Evolutionary conservation across 2,888 invertebrate genomes (phyloP), one percentile per base, ranked within the genome.

Genomic region (Micropterix aruncella): DNA sequence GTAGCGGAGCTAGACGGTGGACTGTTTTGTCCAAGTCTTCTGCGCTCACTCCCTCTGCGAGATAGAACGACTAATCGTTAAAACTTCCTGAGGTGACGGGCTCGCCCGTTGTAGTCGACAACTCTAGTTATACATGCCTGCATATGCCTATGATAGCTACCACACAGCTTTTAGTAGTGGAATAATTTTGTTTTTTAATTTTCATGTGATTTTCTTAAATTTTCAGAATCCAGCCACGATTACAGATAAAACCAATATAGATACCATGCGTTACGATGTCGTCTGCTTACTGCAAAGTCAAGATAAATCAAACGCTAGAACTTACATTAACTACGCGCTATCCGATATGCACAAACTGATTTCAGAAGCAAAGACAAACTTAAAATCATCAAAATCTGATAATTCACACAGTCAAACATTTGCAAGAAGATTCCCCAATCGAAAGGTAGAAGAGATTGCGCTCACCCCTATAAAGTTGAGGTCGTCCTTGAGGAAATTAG

Each of bases 291-390:
- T 84, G 47, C 62, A 71, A 52, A 82, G 81, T 0, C 78, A 80
- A 0, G 72, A 69, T 47, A 55, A 62, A 41, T 62, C 63, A 3
- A 71, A 77, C 38, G 62, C 61, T n/a, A 62, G 65, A 9, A 68
- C 66, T 52, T 80, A 83, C 52, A 69, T 80, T 42, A 63, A 76
- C 46, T 70, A 79, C 16, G 80, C 80, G 0, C 60, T 89, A 1
- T 84, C 84, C 1, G 82, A 88, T 57, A 53, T 83, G 2, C 64
- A 77, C 42, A 53, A 60, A 19, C 60, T 84, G 45, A 56, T 85
- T 2, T 56, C 57, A 2, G 53, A 63, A 15, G 70, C 76, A 0
- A 79, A 65, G 54, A 48, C 49, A 38, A n/a, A n/a, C n/a, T n/a
- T n/a, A n/a, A n/a, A n/a, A n/a, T n/a, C n/a, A n/a, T n/a, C n/a